A percentile compares a stretch with the other conserved stretches of the same genome.
phyloP scores from a whole-genome alignment of 2,113 vertebrate species.

The Hepsetus odoe region DNA sequence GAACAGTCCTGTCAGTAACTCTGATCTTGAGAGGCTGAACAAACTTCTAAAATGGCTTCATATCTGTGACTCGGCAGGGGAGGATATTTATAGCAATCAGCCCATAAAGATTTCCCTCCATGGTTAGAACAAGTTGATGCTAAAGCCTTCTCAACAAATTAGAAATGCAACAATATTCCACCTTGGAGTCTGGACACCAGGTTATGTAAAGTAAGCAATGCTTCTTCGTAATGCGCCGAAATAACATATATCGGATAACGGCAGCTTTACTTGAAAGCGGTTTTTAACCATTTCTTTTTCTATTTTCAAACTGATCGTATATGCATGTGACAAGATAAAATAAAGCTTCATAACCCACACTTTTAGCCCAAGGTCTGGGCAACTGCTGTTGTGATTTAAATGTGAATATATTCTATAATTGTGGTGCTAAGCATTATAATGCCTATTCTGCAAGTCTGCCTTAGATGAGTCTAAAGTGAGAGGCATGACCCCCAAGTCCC shows the following conservation, averaged over 20 bases:
- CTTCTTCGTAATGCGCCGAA: not conserved
- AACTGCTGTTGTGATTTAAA: too few species aligned
- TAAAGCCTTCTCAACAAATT: conserved; percentile 46
- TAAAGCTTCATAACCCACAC: not conserved
- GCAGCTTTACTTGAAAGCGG: too few species aligned
- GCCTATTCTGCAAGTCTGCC: too few species aligned
- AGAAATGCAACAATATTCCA: conserved; percentile 39
- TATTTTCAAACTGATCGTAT: not conserved
- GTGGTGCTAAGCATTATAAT: too few species aligned
- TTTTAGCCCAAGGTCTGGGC: not conserved
- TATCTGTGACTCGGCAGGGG: not conserved
- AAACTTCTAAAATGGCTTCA: conserved; percentile 9
- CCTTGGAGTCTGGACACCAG: not conserved
- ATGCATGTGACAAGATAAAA: not conserved
- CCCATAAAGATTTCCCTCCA: conserved; percentile 36
- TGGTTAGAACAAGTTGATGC: conserved; percentile 27
- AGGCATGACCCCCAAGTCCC: too few species aligned
- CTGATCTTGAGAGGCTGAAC: conserved; percentile 22
- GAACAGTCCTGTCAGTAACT: not conserved
- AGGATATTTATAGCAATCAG: conserved; percentile 50
- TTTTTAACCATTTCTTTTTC: too few species aligned
- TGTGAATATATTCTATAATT: too few species aligned
- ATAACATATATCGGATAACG: not conserved
- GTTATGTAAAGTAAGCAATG: not conserved
- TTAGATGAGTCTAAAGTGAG: too few species aligned